A percentile compares a stretch with the other conserved stretches of the same genome.
phyloP scores from a whole-genome alignment of 1,140 invertebrate species.

The Coelopa frigida region DNA sequence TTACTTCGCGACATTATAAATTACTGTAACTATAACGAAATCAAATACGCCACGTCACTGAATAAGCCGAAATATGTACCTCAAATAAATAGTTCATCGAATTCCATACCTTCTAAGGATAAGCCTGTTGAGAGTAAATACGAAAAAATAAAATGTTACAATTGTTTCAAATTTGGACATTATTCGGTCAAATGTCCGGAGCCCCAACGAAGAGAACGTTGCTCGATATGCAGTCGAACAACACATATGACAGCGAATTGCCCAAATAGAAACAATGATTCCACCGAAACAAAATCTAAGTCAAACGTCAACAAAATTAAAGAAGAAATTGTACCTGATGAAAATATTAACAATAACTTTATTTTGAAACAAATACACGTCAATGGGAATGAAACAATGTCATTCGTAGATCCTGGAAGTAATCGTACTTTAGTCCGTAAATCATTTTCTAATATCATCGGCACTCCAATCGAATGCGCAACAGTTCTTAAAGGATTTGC shows the following conservation, averaged over 20 bases:
- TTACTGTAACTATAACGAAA: background rate
- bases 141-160: conserved; percentile 1
- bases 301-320: too few relatives aligned
- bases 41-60: background rate
- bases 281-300: background rate
- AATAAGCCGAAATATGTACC: background rate
- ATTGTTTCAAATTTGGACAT: background rate
- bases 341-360: background rate
- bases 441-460: background rate
- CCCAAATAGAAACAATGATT: background rate
- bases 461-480: background rate
- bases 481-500: conserved; percentile 1
- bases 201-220: background rate
- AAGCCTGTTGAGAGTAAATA: background rate
- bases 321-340: background rate
- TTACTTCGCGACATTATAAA: background rate
- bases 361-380: background rate
- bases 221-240: background rate
- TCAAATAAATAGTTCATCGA: background rate
- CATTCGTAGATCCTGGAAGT: background rate
- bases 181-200: background rate
- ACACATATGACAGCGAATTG: background rate
- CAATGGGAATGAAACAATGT: background rate
- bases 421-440: background rate
- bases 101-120: background rate